phyloP scores from a whole-genome alignment of 1,140 invertebrate species.

The Ditylenchus dipsaci region DNA sequence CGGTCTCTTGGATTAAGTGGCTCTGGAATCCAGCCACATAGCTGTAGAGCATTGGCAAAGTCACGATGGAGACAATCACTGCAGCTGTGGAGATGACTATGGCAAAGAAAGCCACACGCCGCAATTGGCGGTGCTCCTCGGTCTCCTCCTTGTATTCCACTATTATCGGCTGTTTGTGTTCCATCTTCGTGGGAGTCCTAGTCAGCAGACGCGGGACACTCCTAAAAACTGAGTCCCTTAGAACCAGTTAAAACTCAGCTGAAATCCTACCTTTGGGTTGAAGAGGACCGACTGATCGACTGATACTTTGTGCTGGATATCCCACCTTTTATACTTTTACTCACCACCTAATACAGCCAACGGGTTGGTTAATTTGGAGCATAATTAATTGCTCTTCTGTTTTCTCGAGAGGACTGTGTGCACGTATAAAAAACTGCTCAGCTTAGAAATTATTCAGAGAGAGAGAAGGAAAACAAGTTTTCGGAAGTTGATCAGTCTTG shows the following conservation, averaged over 20 bases:
- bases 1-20: slow-evolving; percentile 53
- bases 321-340: background rate
- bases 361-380: no score
- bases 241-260: no score
- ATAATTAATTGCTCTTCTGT: no score
- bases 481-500: no score
- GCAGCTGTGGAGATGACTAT: slow-evolving; percentile 50
- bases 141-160: slow-evolving; percentile 32
- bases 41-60: slow-evolving; percentile 56
- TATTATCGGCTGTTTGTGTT: slow-evolving; percentile 34
- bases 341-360: no score
- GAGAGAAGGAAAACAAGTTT: no score
- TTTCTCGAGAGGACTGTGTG: no score
- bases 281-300: slow-evolving; percentile 10
- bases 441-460: no score
- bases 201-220: slow-evolving; percentile 9
- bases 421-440: no score
- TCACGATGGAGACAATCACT: slow-evolving; percentile 52
- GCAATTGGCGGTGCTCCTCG: slow-evolving; percentile 46
- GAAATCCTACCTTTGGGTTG: background rate
- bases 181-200: slow-evolving; percentile 11
- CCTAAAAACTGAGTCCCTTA: background rate
- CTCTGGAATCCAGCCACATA: slow-evolving; percentile 56
- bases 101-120: slow-evolving; percentile 51
- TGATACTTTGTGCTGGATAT: background rate